Conservation (phyloP, 1,140 invertebrate genomes). For the Dufourea novaeangliae region DNA sequence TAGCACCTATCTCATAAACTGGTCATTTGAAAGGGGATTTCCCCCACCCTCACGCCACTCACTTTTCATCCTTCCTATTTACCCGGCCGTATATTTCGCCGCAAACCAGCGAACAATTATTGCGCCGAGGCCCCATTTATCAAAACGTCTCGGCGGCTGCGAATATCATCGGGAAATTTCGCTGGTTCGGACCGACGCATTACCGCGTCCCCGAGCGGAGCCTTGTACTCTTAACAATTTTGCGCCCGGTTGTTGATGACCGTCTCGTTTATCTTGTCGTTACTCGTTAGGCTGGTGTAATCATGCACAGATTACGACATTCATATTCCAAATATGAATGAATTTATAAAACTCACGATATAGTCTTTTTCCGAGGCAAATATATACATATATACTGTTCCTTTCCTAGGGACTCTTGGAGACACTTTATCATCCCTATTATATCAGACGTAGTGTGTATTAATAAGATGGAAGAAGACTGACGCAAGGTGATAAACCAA, state of each 20-base stretch:
- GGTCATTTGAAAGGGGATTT: conserved; percentile 21
- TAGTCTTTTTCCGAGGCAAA: too few species aligned
- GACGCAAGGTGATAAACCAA: too few species aligned
- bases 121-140: conserved; percentile 27
- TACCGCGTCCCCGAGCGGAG: background rate
- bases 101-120: conserved; percentile 27
- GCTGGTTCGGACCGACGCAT: background rate
- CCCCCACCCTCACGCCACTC: background rate
- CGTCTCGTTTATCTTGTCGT: background rate
- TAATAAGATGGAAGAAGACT: too few species aligned
- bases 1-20: conserved; percentile 26
- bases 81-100: conserved; percentile 29
- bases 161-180: conserved; percentile 11
- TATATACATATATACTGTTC: too few species aligned
- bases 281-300: too few species aligned
- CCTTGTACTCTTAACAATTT: background rate
- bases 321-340: background rate
- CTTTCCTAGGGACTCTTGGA: too few species aligned
- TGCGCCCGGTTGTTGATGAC: background rate
- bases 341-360: too few species aligned
- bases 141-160: conserved; percentile 7
- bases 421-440: too few species aligned
- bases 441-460: too few species aligned
- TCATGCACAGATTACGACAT: background rate
- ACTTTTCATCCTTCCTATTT: conserved; percentile 11